These are phyloP conservation scores for Pardalotus punctatus DNA, from an alignment of 2,113 vertebrate genomes.

Conservation along the genomic window DNA sequence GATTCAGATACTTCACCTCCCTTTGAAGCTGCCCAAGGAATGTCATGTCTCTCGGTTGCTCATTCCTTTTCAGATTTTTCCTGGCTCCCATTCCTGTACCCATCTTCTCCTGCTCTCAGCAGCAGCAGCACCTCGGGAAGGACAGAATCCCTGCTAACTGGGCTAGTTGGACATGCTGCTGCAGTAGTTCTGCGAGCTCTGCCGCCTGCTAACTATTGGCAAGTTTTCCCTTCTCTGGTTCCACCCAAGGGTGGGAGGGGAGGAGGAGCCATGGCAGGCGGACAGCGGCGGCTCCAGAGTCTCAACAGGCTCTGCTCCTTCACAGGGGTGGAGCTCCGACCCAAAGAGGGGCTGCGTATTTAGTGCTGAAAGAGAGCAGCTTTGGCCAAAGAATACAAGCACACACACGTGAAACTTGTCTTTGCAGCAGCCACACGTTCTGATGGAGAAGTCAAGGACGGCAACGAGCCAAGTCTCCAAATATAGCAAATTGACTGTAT, in stretches of 20 bases:
- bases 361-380: slow-evolving; percentile 5
- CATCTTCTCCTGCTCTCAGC: neutral
- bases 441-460: neutral
- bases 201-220: slow-evolving; percentile 42
- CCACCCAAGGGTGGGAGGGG: slow-evolving; percentile 71
- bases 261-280: slow-evolving; percentile 69
- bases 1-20: slow-evolving; percentile 60
- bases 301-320: slow-evolving; percentile 53
- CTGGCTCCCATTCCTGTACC: slow-evolving; percentile 47
- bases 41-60: slow-evolving; percentile 45
- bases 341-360: neutral
- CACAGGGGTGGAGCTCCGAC: slow-evolving; percentile 54
- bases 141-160: neutral
- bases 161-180: slow-evolving; percentile 29
- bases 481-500: neutral
- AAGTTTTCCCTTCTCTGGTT: slow-evolving; percentile 62
- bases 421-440: neutral
- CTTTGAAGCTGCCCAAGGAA: slow-evolving; percentile 52
- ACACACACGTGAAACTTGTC: neutral
- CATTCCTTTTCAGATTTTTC: neutral
- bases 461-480: neutral
- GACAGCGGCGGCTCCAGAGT: slow-evolving; percentile 60
- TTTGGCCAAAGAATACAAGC: neutral
- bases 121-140: neutral
- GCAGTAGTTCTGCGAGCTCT: neutral